Percentiles rank a stretch among this genome's conserved stretches.
These are phyloP conservation scores for Phataginus tetradactyla DNA, from an alignment of 2,797 vertebrate species.

Conservation along the genomic window DNA sequence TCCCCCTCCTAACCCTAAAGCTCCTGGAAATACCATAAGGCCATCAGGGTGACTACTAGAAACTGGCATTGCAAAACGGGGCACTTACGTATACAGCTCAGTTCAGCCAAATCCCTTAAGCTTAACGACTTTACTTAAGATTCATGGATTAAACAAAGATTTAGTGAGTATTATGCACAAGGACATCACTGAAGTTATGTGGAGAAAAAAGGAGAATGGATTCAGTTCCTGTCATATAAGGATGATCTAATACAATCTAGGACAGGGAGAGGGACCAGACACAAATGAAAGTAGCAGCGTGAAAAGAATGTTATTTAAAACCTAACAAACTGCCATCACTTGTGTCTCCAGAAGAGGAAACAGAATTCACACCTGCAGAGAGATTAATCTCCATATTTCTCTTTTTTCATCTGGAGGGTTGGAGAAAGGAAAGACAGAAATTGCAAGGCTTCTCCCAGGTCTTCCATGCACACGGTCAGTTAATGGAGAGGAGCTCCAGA, in stretches of 20 bases:
- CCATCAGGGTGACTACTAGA: background rate
- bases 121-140: background rate
- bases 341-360: background rate
- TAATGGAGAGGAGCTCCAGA: background rate
- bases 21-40: background rate
- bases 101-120: background rate
- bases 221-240: background rate
- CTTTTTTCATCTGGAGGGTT: background rate
- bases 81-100: background rate
- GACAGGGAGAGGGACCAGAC: background rate
- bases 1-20: background rate
- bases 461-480: fast-evolving
- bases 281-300: background rate
- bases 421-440: background rate
- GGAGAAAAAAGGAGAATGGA: background rate
- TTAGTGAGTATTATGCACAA: background rate
- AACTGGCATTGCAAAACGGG: background rate
- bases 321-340: background rate
- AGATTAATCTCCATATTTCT: background rate
- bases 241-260: background rate
- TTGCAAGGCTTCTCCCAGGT: background rate
- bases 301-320: background rate
- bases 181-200: background rate
- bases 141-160: background rate
- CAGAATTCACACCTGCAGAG: background rate